A percentile compares a stretch with the other conserved stretches of the same genome.
Conservation (phyloP, 2,797 vertebrate species). For the Sebastes taczanowskii region DNA sequence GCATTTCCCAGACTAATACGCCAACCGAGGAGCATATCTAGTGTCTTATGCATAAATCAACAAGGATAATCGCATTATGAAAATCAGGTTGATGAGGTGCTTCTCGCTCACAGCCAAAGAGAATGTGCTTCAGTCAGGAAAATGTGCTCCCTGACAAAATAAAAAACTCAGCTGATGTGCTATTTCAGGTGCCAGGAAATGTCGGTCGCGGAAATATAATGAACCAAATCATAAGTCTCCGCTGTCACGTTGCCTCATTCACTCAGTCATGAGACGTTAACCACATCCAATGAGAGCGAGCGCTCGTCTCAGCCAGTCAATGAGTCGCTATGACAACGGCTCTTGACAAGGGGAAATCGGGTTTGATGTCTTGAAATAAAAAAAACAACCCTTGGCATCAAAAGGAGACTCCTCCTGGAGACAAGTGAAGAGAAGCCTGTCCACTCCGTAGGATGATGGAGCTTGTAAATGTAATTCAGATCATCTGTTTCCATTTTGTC, state of each 20-base stretch:
- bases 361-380: slow-evolving; percentile 43
- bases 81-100: slow-evolving; percentile 65
- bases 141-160: slow-evolving; percentile 27
- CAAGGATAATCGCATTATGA: slow-evolving; percentile 73
- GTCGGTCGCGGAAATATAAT: slow-evolving; percentile 31
- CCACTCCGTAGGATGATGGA: slow-evolving; percentile 14
- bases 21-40: slow-evolving; percentile 50
- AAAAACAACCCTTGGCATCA: slow-evolving; percentile 7
- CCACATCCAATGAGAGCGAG: slow-evolving; percentile 38
- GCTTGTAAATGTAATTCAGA: slow-evolving; percentile 33
- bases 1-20: slow-evolving; percentile 53
- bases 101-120: slow-evolving; percentile 47
- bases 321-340: slow-evolving; percentile 70
- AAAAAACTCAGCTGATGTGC: slow-evolving; percentile 39
- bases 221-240: slow-evolving; percentile 42
- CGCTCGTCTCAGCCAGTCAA: slow-evolving; percentile 30
- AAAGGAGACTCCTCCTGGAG: slow-evolving; percentile 1
- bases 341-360: slow-evolving; percentile 41
- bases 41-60: slow-evolving; percentile 74
- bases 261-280: slow-evolving; percentile 53
- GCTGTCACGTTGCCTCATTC: slow-evolving; percentile 43
- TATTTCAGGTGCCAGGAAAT: slow-evolving; percentile 54
- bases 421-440: neutral
- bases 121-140: slow-evolving; percentile 24
- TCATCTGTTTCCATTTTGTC: slow-evolving; percentile 45